Percentiles rank a stretch among this genome's conserved stretches.
phyloP scores from a whole-genome alignment of 2,113 vertebrate genomes.

The Sphyrna mokarran region DNA sequence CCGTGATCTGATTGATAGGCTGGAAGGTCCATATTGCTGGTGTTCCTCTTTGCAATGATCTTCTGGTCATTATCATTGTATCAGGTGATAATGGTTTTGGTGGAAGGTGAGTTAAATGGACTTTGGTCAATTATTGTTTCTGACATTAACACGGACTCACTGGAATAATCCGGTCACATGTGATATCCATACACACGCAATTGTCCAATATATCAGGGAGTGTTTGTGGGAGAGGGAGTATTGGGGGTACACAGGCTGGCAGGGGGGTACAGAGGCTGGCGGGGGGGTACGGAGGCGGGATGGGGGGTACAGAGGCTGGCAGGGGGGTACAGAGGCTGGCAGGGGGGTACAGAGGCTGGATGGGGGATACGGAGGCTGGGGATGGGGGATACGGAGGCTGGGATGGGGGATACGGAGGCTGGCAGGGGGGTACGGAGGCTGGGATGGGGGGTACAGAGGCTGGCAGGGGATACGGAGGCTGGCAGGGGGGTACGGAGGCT shows the following conservation, averaged over 20 bases:
- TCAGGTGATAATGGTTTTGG: too few species aligned
- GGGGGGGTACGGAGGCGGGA: too few species aligned
- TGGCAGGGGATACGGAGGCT: too few species aligned
- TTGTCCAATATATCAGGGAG: neutral
- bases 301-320: too few species aligned
- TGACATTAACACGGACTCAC: neutral
- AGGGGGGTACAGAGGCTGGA: neutral
- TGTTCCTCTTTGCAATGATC: neutral
- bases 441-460: neutral
- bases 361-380: neutral
- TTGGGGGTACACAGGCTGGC: too few species aligned
- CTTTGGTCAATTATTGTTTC: too few species aligned
- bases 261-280: neutral
- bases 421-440: too few species aligned
- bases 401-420: neutral
- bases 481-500: too few species aligned
- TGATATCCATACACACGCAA: neutral
- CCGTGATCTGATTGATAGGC: too few species aligned
- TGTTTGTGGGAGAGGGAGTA: neutral
- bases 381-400: neutral
- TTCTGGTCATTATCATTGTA: neutral
- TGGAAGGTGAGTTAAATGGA: neutral
- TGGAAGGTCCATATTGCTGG: neutral
- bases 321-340: too few species aligned
- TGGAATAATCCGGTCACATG: neutral